These are phyloP conservation scores for Diacarnus erythraeanus DNA, from an alignment of 37 sponge, comb jelly and placozoan species.

Conservation along the genomic window DNA sequence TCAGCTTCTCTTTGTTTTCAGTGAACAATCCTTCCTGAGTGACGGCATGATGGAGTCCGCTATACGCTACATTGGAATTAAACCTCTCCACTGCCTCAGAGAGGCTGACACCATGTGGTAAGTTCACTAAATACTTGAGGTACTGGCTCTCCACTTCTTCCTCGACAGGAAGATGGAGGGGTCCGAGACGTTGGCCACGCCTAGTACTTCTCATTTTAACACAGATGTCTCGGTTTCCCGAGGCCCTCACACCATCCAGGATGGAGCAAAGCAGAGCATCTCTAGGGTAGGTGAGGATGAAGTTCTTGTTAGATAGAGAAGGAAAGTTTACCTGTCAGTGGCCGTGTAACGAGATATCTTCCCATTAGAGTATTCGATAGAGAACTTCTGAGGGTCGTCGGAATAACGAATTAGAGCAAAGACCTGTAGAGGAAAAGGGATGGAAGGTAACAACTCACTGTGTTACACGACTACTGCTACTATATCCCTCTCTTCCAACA, in stretches of 20 bases:
- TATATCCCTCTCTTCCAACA: too few species aligned
- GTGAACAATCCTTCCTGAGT: conserved; percentile 95
- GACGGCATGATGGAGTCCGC: conserved; percentile 96
- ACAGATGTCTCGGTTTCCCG: conserved; percentile 95
- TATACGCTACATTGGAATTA: conserved; percentile 95
- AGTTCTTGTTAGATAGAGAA: not conserved
- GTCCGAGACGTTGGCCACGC: conserved; percentile 86
- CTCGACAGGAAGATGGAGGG: conserved; percentile 81
- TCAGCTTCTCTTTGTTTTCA: conserved; percentile 99
- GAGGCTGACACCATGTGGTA: conserved; percentile 56
- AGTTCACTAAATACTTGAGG: conserved; percentile 73
- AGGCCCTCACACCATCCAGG: conserved; percentile 96
- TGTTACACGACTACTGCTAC: conserved; percentile 3
- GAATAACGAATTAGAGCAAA: conserved; percentile 90
- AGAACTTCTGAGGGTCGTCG: conserved; percentile 95
- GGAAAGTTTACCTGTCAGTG: conserved; percentile 76
- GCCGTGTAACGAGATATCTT: conserved; percentile 69
- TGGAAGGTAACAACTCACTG: not conserved
- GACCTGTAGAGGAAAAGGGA: conserved; percentile 37
- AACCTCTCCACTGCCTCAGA: conserved; percentile 82
- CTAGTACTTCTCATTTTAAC: conserved; percentile 91
- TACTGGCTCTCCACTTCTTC: conserved; percentile 97
- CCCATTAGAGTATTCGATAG: conserved; percentile 88
- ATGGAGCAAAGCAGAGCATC: conserved; percentile 96
- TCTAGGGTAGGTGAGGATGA: conserved; percentile 20